phyloP scores from a whole-genome alignment of 2,888 invertebrate genomes.

The Cryptophagus acutangulus region DNA sequence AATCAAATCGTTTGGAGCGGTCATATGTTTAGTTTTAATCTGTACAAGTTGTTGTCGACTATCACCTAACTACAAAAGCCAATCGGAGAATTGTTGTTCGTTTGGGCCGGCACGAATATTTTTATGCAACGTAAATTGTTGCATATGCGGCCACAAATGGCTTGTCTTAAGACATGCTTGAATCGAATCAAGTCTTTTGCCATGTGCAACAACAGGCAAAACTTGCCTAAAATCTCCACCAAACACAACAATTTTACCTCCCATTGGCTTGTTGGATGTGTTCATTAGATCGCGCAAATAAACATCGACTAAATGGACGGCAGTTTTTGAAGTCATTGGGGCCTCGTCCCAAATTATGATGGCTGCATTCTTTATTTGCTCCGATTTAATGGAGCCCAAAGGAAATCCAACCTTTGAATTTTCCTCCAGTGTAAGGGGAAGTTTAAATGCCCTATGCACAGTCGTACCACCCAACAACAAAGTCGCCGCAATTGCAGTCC shows the following conservation, averaged over 20 bases:
- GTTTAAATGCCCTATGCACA: constrained; percentile 36
- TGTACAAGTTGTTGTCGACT: constrained; percentile 7
- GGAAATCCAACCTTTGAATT: constrained; percentile 8
- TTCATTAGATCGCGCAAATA: constrained; percentile 14
- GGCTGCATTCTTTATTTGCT: neutral
- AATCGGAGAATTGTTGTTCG: constrained; percentile 7
- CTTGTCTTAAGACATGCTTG: constrained; percentile 15
- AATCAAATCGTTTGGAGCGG: constrained; percentile 16
- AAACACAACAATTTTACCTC: constrained; percentile 21
- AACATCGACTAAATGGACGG: constrained; percentile 16
- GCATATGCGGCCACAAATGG: constrained; percentile 16
- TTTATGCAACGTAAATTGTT: constrained; percentile 9
- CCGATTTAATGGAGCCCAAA: neutral
- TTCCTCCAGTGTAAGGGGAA: too few relatives aligned
- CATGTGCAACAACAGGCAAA: constrained; percentile 20
- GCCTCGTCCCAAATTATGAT: constrained; percentile 23
- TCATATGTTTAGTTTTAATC: neutral
- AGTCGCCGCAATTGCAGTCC: constrained; percentile 37
- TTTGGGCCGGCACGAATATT: constrained; percentile 16
- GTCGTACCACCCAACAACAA: constrained; percentile 39
- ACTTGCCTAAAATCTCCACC: constrained; percentile 26
- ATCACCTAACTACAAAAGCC: constrained; percentile 14
- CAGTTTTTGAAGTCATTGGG: constrained; percentile 15
- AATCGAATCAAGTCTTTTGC: constrained; percentile 7
- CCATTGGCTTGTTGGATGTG: constrained; percentile 9